Percentiles rank a stretch among this genome's conserved stretches.
phyloP scores from a whole-genome alignment of 37 sponge, comb jelly and placozoan genomes.

The Cladorhizidae sp. region DNA sequence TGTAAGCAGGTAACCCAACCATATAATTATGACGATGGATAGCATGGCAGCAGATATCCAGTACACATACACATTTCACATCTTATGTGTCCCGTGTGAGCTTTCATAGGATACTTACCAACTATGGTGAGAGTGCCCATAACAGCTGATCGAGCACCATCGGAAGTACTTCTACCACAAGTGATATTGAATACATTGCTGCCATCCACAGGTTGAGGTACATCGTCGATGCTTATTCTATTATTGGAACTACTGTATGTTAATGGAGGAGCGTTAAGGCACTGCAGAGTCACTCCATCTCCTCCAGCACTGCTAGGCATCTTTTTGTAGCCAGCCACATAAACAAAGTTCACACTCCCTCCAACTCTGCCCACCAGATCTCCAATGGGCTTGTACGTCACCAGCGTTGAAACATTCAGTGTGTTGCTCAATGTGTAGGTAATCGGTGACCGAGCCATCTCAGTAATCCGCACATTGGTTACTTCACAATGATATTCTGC shows the following conservation, averaged over 20 bases:
- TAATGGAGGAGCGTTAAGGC: too few species aligned
- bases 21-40: too few species aligned
- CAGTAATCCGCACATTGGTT: constrained; percentile 20
- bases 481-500: constrained; percentile 41
- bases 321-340: constrained; percentile 8
- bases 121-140: background rate
- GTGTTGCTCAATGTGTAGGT: background rate
- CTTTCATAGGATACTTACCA: background rate
- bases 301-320: too few species aligned
- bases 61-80: too few species aligned
- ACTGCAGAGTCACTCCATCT: too few species aligned
- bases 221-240: too few species aligned
- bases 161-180: background rate
- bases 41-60: too few species aligned
- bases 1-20: too few species aligned
- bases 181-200: background rate
- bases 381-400: constrained; percentile 24
- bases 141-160: background rate
- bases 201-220: background rate
- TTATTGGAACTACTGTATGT: too few species aligned
- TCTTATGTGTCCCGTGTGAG: too few species aligned
- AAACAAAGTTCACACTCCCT: background rate
- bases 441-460: background rate
- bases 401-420: background rate
- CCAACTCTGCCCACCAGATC: background rate